Conservation (phyloP, 2,888 invertebrate species). For the Leptopilina syphax region DNA sequence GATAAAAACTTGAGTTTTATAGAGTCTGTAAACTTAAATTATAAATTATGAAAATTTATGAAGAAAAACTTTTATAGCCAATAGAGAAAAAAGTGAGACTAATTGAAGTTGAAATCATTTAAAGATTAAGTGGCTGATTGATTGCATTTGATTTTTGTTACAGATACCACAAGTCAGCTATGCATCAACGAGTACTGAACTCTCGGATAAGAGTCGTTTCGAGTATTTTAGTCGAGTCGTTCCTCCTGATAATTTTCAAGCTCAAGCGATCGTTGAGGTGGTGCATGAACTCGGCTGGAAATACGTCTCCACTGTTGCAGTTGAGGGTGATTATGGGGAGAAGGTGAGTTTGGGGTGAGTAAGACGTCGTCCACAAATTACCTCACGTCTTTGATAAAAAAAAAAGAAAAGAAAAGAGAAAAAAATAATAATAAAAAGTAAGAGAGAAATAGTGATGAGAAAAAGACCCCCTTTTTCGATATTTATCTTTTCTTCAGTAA, state of each 20-base stretch:
- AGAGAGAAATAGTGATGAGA: too few species aligned
- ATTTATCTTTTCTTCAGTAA: neutral
- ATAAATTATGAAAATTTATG: too few species aligned
- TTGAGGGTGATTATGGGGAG: slow-evolving; percentile 88
- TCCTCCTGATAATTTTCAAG: slow-evolving; percentile 85
- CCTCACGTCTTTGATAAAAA: slow-evolving; percentile 22
- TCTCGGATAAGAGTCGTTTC: slow-evolving; percentile 84
- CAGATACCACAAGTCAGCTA: slow-evolving; percentile 86
- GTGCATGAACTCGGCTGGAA: slow-evolving; percentile 84
- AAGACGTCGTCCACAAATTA: slow-evolving; percentile 37
- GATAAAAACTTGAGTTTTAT: too few species aligned
- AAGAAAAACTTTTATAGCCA: too few species aligned
- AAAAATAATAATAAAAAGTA: neutral
- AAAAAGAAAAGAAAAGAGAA: neutral
- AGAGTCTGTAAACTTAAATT: too few species aligned
- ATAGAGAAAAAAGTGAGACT: too few species aligned
- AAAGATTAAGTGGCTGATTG: neutral
- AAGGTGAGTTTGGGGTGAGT: slow-evolving; percentile 77
- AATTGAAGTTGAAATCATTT: neutral
- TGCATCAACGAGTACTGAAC: slow-evolving; percentile 84
- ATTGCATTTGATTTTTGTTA: neutral
- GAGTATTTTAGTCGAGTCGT: slow-evolving; percentile 85
- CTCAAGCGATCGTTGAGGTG: slow-evolving; percentile 84
- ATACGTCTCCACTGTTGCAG: slow-evolving; percentile 87
- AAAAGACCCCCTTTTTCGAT: neutral